phyloP scores from a whole-genome alignment of 2,888 invertebrate genomes.

The Scaeva pyrastri region DNA sequence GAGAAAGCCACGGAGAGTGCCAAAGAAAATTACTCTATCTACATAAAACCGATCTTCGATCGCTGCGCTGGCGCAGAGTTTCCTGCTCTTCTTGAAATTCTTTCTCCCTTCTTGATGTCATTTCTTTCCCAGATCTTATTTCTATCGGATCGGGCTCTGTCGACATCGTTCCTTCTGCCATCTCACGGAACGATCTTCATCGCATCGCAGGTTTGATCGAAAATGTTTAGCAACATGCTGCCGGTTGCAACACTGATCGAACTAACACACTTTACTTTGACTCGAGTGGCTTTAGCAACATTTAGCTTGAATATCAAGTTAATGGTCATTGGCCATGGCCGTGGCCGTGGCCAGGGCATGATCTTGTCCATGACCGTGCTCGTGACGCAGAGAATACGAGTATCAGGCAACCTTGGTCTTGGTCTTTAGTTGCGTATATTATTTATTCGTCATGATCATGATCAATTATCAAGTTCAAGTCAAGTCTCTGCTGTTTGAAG shows the following conservation, averaged over 20 bases:
- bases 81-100: conserved; percentile 53
- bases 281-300: conserved; percentile 34
- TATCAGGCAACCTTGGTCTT: conserved; percentile 55
- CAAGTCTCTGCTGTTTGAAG: conserved; percentile 45
- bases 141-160: conserved; percentile 58
- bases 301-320: conserved; percentile 44
- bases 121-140: conserved; percentile 62
- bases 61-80: conserved; percentile 13
- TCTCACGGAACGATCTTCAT: conserved; percentile 18
- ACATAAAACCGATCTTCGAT: neutral
- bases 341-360: conserved; percentile 71
- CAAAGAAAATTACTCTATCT: conserved; percentile 35
- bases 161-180: conserved; percentile 28
- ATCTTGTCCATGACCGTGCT: conserved; percentile 69
- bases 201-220: conserved; percentile 43
- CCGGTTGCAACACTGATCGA: conserved; percentile 44
- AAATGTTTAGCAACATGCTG: conserved; percentile 62
- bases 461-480: conserved; percentile 60
- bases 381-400: conserved; percentile 48
- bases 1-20: conserved; percentile 43
- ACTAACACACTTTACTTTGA: conserved; percentile 8
- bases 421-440: conserved; percentile 51
- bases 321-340: conserved; percentile 73
- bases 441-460: conserved; percentile 56
- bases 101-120: conserved; percentile 65